A percentile compares a stretch with the other conserved stretches of the same genome.
Conservation (phyloP, 2,888 invertebrate species). For the Oscheius onirici region DNA sequence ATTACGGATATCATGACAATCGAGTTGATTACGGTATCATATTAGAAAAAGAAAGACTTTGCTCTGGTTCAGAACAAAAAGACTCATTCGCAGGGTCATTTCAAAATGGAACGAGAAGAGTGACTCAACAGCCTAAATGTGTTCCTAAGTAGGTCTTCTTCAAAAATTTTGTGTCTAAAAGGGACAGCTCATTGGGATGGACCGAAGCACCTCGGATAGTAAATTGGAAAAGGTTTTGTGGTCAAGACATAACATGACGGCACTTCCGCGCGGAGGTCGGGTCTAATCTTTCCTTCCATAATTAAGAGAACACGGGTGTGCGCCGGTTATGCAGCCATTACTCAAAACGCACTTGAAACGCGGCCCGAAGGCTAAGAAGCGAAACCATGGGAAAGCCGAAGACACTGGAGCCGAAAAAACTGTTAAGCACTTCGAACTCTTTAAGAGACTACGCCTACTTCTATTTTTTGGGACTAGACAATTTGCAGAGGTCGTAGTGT, state of each 20-base stretch:
- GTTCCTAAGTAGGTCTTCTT: background rate
- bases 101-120: constrained; percentile 8
- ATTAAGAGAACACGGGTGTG: constrained; percentile 34
- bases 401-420: constrained; percentile 31
- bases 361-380: constrained; percentile 27
- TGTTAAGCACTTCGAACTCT: constrained; percentile 28
- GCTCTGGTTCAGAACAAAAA: too few species aligned
- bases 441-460: background rate
- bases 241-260: constrained; percentile 26
- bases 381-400: constrained; percentile 32
- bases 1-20: too few species aligned
- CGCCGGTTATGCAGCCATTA: constrained; percentile 33
- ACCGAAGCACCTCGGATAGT: background rate
- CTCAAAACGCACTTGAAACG: constrained; percentile 34
- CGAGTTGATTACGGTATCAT: too few species aligned
- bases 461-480: too few species aligned
- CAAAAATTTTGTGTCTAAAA: background rate
- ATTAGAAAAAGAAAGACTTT: too few species aligned
- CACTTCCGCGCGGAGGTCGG: constrained; percentile 33
- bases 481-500: too few species aligned
- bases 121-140: constrained; percentile 9
- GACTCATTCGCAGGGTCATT: constrained; percentile 3
- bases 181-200: background rate
- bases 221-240: constrained; percentile 24
- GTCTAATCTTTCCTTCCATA: constrained; percentile 35